phyloP scores from a whole-genome alignment of 2,888 invertebrate genomes.

The Agelastica alni region DNA sequence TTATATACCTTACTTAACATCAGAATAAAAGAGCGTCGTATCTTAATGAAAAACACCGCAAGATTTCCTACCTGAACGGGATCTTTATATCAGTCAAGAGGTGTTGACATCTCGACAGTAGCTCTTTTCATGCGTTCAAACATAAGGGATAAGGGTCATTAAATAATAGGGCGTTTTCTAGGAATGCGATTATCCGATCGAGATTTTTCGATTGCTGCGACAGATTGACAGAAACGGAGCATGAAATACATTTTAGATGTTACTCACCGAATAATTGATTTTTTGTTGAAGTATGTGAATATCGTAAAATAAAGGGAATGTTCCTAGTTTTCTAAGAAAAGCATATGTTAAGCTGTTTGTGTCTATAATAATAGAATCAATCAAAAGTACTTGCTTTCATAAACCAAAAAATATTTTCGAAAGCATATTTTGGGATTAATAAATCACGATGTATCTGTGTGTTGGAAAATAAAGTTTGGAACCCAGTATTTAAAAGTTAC shows the following conservation, averaged over 20 bases:
- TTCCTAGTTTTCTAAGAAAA: too few species aligned
- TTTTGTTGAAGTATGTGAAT: too few species aligned
- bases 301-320: too few species aligned
- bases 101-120: constrained; percentile 35
- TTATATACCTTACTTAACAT: constrained; percentile 14
- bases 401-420: too few species aligned
- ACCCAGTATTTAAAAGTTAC: too few species aligned
- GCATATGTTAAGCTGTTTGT: too few species aligned
- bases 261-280: too few species aligned
- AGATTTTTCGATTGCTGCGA: constrained; percentile 11
- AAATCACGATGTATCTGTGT: too few species aligned
- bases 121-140: constrained; percentile 24
- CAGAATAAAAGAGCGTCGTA: constrained; percentile 11
- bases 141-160: constrained; percentile 32
- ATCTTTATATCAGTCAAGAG: constrained; percentile 34
- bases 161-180: constrained; percentile 25
- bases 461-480: too few species aligned
- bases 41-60: constrained; percentile 27
- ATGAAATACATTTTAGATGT: background rate
- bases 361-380: too few species aligned
- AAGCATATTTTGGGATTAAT: too few species aligned
- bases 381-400: too few species aligned
- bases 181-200: constrained; percentile 23
- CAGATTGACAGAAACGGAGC: constrained; percentile 17
- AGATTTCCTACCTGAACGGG: constrained; percentile 30